Evolutionary conservation across 1,140 invertebrate species (phyloP).

Genomic region (Drosophila leontia): DNA sequence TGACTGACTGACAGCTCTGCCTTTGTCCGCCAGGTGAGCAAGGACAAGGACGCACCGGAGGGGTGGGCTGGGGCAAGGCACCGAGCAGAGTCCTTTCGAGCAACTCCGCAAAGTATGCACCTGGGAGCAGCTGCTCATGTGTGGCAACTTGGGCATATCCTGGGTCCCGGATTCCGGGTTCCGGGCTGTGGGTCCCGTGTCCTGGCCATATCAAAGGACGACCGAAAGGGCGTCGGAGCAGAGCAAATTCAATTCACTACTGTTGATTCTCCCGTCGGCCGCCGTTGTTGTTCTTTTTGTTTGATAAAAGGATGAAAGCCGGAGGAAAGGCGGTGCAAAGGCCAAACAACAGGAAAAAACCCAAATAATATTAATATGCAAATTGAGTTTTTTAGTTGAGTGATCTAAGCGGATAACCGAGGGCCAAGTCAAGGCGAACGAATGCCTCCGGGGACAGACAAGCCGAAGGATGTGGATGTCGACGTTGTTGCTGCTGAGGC

Average conservation of each 20-base stretch:
- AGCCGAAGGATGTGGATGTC: conserved; percentile 22
- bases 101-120: conserved; percentile 52
- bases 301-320: conserved; percentile 69
- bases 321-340: conserved; percentile 41
- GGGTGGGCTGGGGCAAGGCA: not conserved
- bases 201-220: conserved; percentile 67
- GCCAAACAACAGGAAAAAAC: conserved; percentile 57
- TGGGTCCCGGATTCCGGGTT: conserved; percentile 4
- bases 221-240: conserved; percentile 76
- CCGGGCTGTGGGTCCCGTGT: conserved; percentile 1
- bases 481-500: not conserved
- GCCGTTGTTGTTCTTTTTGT: conserved; percentile 61
- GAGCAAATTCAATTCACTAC: conserved; percentile 80
- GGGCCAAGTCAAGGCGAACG: conserved; percentile 46
- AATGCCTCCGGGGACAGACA: conserved; percentile 38
- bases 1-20: conserved; percentile 50
- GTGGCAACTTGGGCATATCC: conserved; percentile 8
- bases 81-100: conserved; percentile 28
- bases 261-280: conserved; percentile 62
- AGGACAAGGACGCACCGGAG: conserved; percentile 10
- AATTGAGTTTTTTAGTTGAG: conserved; percentile 84
- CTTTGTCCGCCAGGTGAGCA: conserved; percentile 38
- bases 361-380: conserved; percentile 84
- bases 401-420: conserved; percentile 84
- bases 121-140: conserved; percentile 53